phyloP scores from a whole-genome alignment of 2,888 invertebrate genomes.

The Melanotus villosus region DNA sequence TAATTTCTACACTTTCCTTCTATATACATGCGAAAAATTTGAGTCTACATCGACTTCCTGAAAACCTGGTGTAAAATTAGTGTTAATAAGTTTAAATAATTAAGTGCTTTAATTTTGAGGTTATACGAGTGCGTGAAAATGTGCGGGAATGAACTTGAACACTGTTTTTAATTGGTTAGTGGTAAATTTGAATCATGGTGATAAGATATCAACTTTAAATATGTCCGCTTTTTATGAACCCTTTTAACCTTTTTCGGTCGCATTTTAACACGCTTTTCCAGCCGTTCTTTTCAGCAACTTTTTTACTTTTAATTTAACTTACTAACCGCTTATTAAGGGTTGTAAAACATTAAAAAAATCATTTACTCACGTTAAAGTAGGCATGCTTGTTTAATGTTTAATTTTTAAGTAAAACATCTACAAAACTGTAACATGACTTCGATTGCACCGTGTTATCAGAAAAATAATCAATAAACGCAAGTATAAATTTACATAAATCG shows the following conservation, averaged over 20 bases:
- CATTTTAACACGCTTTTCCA: too few relatives aligned
- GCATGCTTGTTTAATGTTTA: too few relatives aligned
- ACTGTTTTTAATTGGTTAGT: slow-evolving; percentile 48
- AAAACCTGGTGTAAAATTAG: slow-evolving; percentile 27
- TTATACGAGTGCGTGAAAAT: slow-evolving; percentile 48
- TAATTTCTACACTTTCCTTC: slow-evolving; percentile 32
- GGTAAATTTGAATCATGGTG: slow-evolving; percentile 32
- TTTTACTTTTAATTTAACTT: too few relatives aligned
- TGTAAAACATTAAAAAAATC: too few relatives aligned
- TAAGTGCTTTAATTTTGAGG: slow-evolving; percentile 44
- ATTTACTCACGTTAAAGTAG: too few relatives aligned
- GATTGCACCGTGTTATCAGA: background rate
- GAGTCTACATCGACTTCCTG: background rate
- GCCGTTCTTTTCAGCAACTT: too few relatives aligned
- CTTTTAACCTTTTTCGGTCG: background rate
- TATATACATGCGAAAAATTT: slow-evolving; percentile 20
- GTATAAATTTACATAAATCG: slow-evolving; percentile 23
- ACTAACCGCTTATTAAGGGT: too few relatives aligned
- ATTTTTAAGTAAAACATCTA: background rate
- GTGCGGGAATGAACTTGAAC: slow-evolving; percentile 46
- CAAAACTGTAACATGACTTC: background rate
- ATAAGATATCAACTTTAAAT: slow-evolving; percentile 28
- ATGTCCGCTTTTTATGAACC: background rate
- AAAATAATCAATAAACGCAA: slow-evolving; percentile 20
- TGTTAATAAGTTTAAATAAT: slow-evolving; percentile 27